Base-by-base conservation (phyloP, 2,888 invertebrate genomes). In the Alcis repandata region DNA sequence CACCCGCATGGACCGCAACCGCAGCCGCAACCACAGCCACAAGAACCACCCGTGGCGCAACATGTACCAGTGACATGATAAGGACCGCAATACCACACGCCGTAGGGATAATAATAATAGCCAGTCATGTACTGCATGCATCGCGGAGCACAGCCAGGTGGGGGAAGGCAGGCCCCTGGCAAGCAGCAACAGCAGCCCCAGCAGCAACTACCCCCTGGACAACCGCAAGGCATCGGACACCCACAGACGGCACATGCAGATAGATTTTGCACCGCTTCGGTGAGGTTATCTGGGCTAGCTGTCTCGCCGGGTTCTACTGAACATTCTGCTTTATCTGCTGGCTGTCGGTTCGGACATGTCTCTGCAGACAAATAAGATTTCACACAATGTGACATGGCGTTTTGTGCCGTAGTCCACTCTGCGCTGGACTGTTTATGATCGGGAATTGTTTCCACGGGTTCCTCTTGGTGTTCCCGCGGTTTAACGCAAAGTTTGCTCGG, bases 31-130 rank as follows among this genome's bases (percentile, higher is more conserved):
- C 53, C 20, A 1, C 53, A 38, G 9, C 19, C n/a, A 8, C 38
- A 40, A 6, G 40, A 38, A n/a, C 53, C 27, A 4, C 27, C 43
- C 9, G 54, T 8, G n/a, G 40, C 38, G 4, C 36, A 36, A n/a
- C 52, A 59, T 20, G 41, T 40, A 27, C 15, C 15, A 33, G 9
- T 11, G 1, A 52, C 53, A 19, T 46, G 9, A 68, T 89, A 89
- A 1, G 90, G 89, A 0, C 90, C 89, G 49, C 89, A 88, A 67
- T 86, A 87, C 89, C 89, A 90, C 27, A 79, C 82, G 2, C 89
- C 89, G 56, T 89, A 89, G 0, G 89, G 89, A 58, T 89, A 90
- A 64, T 89, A 89, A 63, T 87, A 89, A 69, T 90, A 89, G 1
- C 89, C 89, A 11, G 84, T 84, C 85, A 89, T 87, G 64, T 83